Conservation (phyloP, 2,888 invertebrate genomes). For the Cecidostiba fungosa region DNA sequence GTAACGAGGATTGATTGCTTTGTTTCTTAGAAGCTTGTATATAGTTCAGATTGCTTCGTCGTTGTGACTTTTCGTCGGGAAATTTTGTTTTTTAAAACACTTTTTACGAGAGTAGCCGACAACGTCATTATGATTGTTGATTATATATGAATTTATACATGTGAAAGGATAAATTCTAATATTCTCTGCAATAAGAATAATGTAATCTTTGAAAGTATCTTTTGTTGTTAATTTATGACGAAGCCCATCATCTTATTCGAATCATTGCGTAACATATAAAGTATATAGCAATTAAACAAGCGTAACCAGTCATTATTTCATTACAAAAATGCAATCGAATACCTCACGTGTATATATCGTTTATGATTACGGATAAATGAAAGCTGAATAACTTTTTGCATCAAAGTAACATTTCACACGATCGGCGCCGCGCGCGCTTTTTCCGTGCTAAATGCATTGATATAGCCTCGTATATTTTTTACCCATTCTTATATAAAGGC, state of each 20-base stretch:
- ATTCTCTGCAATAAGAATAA: neutral
- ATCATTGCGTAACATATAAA: neutral
- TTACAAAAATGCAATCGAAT: constrained; percentile 7
- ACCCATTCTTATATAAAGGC: neutral
- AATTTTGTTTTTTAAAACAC: neutral
- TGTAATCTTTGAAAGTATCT: constrained; percentile 4
- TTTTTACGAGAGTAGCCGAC: neutral
- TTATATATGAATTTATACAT: neutral
- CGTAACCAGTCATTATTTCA: neutral
- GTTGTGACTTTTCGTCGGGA: neutral
- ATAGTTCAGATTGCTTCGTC: neutral
- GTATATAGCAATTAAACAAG: neutral
- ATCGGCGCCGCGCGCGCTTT: neutral
- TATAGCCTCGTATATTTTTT: constrained; percentile 1
- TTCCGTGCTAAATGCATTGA: neutral
- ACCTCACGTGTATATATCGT: neutral
- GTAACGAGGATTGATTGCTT: neutral
- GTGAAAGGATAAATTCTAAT: neutral
- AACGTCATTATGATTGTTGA: no score
- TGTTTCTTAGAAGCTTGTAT: neutral
- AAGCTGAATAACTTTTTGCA: neutral
- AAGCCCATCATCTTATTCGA: neutral
- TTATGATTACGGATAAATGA: neutral
- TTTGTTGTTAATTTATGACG: neutral
- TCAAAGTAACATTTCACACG: neutral